phyloP scores from a whole-genome alignment of 2,888 invertebrate species.

The Tipula helvola region DNA sequence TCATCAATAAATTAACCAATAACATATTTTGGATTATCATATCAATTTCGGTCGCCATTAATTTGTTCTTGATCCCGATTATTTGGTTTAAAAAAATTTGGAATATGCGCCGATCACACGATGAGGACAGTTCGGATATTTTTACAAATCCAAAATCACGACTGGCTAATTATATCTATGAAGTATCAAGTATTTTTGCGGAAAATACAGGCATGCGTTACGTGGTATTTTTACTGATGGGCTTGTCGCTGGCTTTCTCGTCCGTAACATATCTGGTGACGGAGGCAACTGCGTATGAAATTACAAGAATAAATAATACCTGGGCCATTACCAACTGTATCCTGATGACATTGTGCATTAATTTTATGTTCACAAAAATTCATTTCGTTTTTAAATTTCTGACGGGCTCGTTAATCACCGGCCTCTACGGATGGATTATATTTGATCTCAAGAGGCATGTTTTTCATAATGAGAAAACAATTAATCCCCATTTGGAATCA shows the following conservation, averaged over 20 bases:
- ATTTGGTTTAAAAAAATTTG: conserved; percentile 68
- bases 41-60: conserved; percentile 33
- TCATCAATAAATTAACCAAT: conserved; percentile 37
- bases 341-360: conserved; percentile 46
- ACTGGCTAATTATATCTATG: neutral
- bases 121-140: neutral
- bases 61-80: conserved; percentile 49
- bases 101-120: conserved; percentile 33
- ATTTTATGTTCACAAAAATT: conserved; percentile 73
- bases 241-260: conserved; percentile 38
- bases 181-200: neutral
- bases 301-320: conserved; percentile 15
- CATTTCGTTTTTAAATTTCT: conserved; percentile 70
- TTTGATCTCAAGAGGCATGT: conserved; percentile 43
- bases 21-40: conserved; percentile 38
- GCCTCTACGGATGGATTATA: conserved; percentile 56
- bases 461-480: conserved; percentile 49
- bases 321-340: conserved; percentile 41
- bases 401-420: conserved; percentile 50
- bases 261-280: conserved; percentile 50
- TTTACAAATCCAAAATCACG: neutral
- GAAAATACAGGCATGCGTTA: neutral
- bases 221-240: neutral
- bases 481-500: conserved; percentile 56
- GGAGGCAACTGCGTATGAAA: conserved; percentile 11